Base-by-base conservation (phyloP, 2,113 vertebrate species). In the Peromyscus maniculatus region DNA sequence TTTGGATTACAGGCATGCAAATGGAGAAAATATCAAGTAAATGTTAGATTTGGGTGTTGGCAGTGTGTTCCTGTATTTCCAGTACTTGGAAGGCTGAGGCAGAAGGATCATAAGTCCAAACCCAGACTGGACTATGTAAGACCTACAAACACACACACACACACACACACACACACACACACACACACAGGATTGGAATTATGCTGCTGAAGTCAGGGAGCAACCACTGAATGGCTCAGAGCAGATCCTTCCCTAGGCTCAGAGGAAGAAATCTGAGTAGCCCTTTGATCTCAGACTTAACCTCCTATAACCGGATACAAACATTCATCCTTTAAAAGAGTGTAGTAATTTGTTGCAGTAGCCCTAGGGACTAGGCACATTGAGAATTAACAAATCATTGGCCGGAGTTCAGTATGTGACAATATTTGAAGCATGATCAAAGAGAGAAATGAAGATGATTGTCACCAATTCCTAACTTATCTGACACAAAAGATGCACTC, bases 331-430 rank as follows among this genome's bases (percentile, higher is more conserved):
- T 91, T 87, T 72, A 89, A 94, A 59, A 28, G 26, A 87, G 52
- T 71, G 39, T 89, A 80, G 43, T 62, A 84, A 89, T 55, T 93
- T 91, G 55, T 89, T 72, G 91, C 0, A n/a, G 83, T 2, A 91
- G 72, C 26, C 39, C 62, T 83, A 78, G 11, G 46, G 91, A 93
- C 92, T 17, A 26, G 55, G 88, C 28, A 91, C 28, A 57, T 82
- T 13, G 62, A 67, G 46, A 75, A 72, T 62, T 91, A 87, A 90
- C n/a, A 91, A 96, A 94, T 80, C 46, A 66, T 15, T 90, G 62
- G 39, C 49, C 31, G n/a, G 69, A 71, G 67, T 67, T 89, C 66
- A 93, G 57, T 52, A 52, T 21, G 21, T 10, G n/a, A 67, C 75
- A 89, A 78, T 39, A 91, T 39, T 2, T 59, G 72, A 94, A 95